Conservation (phyloP, 2,797 vertebrate species). For the Peromyscus nudipes region DNA sequence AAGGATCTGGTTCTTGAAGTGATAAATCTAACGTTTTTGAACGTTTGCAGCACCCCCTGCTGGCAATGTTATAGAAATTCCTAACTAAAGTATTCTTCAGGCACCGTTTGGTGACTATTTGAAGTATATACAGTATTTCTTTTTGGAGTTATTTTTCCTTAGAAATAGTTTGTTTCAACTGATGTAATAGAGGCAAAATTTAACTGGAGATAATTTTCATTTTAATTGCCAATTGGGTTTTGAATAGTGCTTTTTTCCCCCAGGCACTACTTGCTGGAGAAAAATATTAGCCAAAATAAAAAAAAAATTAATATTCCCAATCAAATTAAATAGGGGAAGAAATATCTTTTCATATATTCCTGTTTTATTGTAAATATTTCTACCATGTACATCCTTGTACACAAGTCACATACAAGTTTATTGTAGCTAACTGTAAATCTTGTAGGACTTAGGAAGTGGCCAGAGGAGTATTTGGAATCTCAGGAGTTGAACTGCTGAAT, state of each 20-base stretch:
- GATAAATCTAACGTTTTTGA: conserved; percentile 57
- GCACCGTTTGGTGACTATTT: neutral
- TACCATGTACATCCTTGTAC: neutral
- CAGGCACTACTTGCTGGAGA: neutral
- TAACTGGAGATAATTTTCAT: conserved; percentile 50
- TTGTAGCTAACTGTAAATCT: conserved; percentile 9
- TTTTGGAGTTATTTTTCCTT: conserved; percentile 63
- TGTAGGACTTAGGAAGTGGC: neutral
- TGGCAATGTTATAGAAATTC: conserved; percentile 54
- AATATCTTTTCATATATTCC: neutral
- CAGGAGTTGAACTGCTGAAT: conserved; percentile 13
- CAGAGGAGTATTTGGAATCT: conserved; percentile 11
- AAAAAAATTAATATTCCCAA: conserved; percentile 41
- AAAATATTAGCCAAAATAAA: conserved; percentile 51
- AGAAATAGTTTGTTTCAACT: conserved; percentile 63
- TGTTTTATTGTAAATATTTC: conserved; percentile 46
- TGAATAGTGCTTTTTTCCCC: neutral
- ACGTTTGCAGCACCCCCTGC: conserved; percentile 79
- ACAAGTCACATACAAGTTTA: conserved; percentile 41
- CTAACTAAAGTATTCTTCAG: conserved; percentile 3
- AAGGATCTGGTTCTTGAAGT: neutral
- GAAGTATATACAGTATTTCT: neutral
- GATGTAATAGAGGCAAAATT: conserved; percentile 23
- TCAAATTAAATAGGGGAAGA: conserved; percentile 38
- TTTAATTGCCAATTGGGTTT: conserved; percentile 16